These are phyloP conservation scores for Apodemia hepburni DNA, from an alignment of 2,888 invertebrate genomes.

Conservation along the genomic window DNA sequence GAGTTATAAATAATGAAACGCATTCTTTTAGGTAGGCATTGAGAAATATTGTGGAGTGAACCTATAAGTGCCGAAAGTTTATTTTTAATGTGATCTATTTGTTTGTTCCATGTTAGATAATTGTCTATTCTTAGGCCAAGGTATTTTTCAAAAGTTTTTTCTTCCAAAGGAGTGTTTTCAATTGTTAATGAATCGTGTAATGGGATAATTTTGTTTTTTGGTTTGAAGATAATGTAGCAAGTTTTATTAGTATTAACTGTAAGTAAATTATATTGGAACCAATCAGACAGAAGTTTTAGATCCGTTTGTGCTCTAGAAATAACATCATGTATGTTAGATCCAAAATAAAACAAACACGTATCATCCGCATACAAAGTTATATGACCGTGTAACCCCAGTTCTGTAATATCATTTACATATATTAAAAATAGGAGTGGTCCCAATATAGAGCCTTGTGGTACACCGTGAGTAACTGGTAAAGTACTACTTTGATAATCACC, in stretches of 20 bases:
- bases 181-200: not conserved
- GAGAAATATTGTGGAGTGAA: not conserved
- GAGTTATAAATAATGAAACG: slow-evolving; percentile 21
- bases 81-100: not conserved
- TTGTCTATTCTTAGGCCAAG: slow-evolving; percentile 2
- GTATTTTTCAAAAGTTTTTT: not conserved
- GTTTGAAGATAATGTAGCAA: not conserved
- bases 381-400: not conserved
- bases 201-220: not conserved
- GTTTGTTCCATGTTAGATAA: too few relatives aligned
- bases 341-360: slow-evolving; percentile 3
- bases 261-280: not conserved
- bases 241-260: not conserved
- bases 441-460: slow-evolving; percentile 1
- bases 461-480: not conserved
- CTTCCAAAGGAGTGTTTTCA: not conserved
- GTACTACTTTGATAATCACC: not conserved
- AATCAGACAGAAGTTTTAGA: too few relatives aligned
- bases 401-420: not conserved
- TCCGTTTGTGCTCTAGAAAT: too few relatives aligned
- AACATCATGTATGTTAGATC: not conserved
- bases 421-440: slow-evolving; percentile 1
- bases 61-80: too few relatives aligned
- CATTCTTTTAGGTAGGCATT: slow-evolving; percentile 13
- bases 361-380: not conserved